phyloP scores from a whole-genome alignment of 1,140 invertebrate species.

The Bradysia coprophila region DNA sequence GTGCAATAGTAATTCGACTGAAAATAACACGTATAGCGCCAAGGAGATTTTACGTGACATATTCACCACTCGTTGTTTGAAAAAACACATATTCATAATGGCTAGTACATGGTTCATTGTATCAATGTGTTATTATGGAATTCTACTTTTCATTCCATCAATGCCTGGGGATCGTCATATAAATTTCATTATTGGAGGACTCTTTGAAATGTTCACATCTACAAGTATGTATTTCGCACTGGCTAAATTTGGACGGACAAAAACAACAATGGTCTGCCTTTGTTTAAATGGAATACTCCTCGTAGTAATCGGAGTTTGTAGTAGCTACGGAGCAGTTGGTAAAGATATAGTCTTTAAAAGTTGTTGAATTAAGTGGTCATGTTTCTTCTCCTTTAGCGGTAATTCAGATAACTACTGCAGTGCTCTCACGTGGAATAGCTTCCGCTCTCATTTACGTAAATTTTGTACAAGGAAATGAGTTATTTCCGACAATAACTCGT shows the following conservation, averaged over 20 bases:
- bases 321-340: background rate
- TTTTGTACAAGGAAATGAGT: too few relatives aligned
- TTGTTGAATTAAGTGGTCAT: slow-evolving; percentile 2
- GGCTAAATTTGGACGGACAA: background rate
- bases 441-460: too few relatives aligned
- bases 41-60: background rate
- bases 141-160: slow-evolving; percentile 1
- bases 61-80: background rate
- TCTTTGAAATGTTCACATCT: background rate
- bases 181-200: slow-evolving; percentile 3
- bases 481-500: slow-evolving; percentile 2
- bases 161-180: slow-evolving; percentile 2
- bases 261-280: slow-evolving; percentile 2
- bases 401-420: too few relatives aligned
- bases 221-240: slow-evolving; percentile 2
- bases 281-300: background rate
- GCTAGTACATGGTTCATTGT: slow-evolving; percentile 1
- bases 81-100: slow-evolving; percentile 3
- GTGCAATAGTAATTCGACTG: too few relatives aligned
- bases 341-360: slow-evolving; percentile 3
- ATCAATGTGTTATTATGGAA: slow-evolving; percentile 2
- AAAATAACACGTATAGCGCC: too few relatives aligned
- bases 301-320: background rate
- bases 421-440: too few relatives aligned
- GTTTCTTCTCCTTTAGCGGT: too few relatives aligned